Conservation (phyloP, 2,888 invertebrate genomes). For the Eumerus sabulonum region DNA sequence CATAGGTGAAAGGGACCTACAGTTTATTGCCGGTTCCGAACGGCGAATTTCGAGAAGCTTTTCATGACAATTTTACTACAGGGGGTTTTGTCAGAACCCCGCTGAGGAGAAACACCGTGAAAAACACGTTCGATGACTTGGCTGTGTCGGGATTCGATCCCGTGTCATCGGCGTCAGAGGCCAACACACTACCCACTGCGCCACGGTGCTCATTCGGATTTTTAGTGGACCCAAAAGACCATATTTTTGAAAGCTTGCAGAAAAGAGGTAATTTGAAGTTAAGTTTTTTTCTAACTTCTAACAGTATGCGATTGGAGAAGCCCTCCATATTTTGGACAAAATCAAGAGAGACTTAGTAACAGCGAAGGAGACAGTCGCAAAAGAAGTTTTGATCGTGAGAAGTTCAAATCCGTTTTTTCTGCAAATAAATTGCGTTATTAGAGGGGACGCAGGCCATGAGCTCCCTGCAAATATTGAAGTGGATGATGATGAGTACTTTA, state of each 20-base stretch:
- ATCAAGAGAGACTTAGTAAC: neutral
- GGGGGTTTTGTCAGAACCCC: too few species aligned
- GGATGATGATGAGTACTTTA: constrained; percentile 4
- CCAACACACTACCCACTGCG: too few species aligned
- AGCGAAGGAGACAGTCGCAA: constrained; percentile 5
- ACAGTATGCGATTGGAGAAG: constrained; percentile 7
- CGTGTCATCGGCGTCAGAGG: too few species aligned
- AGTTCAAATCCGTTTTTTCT: constrained; percentile 12
- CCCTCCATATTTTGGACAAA: constrained; percentile 17
- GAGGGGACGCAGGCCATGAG: neutral
- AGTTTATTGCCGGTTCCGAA: too few species aligned
- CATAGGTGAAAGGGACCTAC: too few species aligned
- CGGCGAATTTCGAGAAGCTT: too few species aligned
- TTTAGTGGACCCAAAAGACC: constrained; percentile 2
- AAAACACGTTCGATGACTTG: too few species aligned
- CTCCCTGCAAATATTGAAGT: constrained; percentile 24
- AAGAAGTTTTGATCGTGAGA: constrained; percentile 17
- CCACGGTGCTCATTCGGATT: too few species aligned
- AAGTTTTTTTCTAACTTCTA: neutral
- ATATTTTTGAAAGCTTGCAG: constrained; percentile 2
- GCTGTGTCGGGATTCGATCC: too few species aligned
- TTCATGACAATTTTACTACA: too few species aligned
- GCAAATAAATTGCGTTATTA: constrained; percentile 20
- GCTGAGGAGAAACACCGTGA: too few species aligned
- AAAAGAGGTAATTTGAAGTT: neutral